Conservation (phyloP, 2,888 invertebrate species). For the Pterostichus niger region DNA sequence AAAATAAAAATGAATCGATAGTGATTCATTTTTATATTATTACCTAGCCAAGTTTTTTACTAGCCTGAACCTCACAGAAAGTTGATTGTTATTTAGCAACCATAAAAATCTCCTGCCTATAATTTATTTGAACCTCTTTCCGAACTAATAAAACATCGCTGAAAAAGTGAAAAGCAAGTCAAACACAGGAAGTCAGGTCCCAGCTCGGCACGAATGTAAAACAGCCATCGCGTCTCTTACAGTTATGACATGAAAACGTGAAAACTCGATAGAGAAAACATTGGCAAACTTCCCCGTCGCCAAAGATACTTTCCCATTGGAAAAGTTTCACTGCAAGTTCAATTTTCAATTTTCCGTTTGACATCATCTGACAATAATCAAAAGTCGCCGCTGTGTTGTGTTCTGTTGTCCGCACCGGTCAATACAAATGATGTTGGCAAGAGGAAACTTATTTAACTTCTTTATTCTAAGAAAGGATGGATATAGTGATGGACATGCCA, state of each 20-base stretch:
- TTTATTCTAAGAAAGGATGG: not conserved
- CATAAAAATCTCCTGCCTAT: too few species aligned
- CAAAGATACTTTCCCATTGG: slow-evolving; percentile 52
- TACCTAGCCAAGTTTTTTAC: too few species aligned
- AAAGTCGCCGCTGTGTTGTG: slow-evolving; percentile 37
- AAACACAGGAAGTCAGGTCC: too few species aligned
- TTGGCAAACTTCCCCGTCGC: slow-evolving; percentile 36
- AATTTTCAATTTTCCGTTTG: slow-evolving; percentile 65
- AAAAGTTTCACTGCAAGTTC: slow-evolving; percentile 63
- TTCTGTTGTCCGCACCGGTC: slow-evolving; percentile 40
- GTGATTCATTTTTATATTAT: too few species aligned
- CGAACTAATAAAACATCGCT: too few species aligned
- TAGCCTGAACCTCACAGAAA: too few species aligned
- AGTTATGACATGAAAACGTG: slow-evolving; percentile 53
- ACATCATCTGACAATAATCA: slow-evolving; percentile 64
- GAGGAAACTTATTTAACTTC: slow-evolving; percentile 18
- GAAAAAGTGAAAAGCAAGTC: too few species aligned
- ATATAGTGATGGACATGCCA: too few species aligned
- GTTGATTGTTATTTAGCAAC: too few species aligned
- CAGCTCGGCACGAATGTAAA: slow-evolving; percentile 36
- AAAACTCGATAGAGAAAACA: slow-evolving; percentile 60
- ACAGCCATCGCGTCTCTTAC: slow-evolving; percentile 29
- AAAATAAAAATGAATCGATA: too few species aligned
- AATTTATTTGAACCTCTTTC: too few species aligned
- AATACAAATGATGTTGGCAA: slow-evolving; percentile 26